Base-by-base conservation (phyloP, 1,140 invertebrate species). In the Antheraea mylitta region DNA sequence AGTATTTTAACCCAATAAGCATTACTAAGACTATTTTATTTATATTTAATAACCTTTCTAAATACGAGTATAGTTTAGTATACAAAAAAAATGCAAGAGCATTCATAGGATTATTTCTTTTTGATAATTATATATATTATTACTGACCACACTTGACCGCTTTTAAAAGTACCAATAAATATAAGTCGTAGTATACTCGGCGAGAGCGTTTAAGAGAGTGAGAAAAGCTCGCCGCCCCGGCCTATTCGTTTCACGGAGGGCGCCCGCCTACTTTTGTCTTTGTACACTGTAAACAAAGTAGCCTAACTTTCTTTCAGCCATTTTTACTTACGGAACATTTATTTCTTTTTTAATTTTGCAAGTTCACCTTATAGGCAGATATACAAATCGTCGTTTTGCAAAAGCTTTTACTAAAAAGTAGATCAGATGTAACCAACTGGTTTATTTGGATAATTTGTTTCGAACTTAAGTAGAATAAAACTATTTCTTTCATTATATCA, bases 201-300 rank as follows among this genome's bases (percentile, higher is more conserved):
- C 71, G 78, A 86, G 85, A 87, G 87, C 87, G 84, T 90, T 90
- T 90, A 90, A 88, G 86, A 87, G 86, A 90, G 87, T 90, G 87
- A 86, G 87, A 87, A 88, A 90, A 90, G 86, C 86, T 84, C 80
- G 81, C 79, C 82, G 82, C 79, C 83, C 81, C 80, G 83, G 85
- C 83, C 86, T 87, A 87, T 88, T 86, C 83, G 86, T 86, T 85
- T 82, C 85, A 73, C 76, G 70, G 77, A 82, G 87, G 87, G 83
- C 81, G 80, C 42, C 73, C 76, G 81, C 79, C 86, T 87, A 87
- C 87, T 87, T 87, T 87, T 84, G 83, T 88, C 78, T 83, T 73
- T 68, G 68, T 61, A 22, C 16, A 13, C 65, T 58, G 45, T n/a
- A 53, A 16, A 53, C 45, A 16, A 53, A 53, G 11, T 53, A 53